Percentiles rank a stretch among this genome's conserved stretches.
Conservation (phyloP, 1,140 invertebrate genomes). For the Epicauta chinensis region DNA sequence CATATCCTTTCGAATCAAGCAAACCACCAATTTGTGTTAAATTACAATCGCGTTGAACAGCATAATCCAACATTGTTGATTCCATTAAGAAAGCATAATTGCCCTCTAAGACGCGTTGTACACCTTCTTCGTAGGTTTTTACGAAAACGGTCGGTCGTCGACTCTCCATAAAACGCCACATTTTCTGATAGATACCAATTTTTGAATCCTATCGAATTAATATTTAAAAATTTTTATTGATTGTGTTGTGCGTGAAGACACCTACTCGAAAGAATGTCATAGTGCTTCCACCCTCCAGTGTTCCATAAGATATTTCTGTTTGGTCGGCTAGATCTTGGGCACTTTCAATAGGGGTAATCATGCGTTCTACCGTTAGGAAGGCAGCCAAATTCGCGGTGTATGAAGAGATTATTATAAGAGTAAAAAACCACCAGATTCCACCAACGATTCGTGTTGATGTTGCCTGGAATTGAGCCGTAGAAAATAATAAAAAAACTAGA, state of each 20-base stretch:
- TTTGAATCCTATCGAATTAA: slow-evolving; percentile 63
- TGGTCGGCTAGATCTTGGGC: slow-evolving; percentile 79
- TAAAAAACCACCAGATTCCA: slow-evolving; percentile 87
- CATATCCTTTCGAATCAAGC: slow-evolving; percentile 64
- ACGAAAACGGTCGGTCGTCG: slow-evolving; percentile 68
- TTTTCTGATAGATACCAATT: slow-evolving; percentile 78
- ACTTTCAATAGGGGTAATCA: slow-evolving; percentile 81
- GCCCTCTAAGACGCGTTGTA: slow-evolving; percentile 70
- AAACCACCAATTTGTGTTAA: slow-evolving; percentile 89
- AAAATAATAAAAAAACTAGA: no score
- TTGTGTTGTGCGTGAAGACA: slow-evolving; percentile 4
- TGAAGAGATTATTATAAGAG: slow-evolving; percentile 80
- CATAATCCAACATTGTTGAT: slow-evolving; percentile 87
- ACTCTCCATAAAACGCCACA: slow-evolving; percentile 82
- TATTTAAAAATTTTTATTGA: not conserved
- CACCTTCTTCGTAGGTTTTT: slow-evolving; percentile 68
- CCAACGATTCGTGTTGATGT: slow-evolving; percentile 69
- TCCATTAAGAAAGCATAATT: slow-evolving; percentile 94
- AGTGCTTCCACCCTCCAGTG: slow-evolving; percentile 69
- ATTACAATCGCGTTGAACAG: slow-evolving; percentile 84
- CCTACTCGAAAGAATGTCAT: slow-evolving; percentile 80
- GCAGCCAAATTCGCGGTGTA: slow-evolving; percentile 87
- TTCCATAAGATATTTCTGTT: slow-evolving; percentile 77
- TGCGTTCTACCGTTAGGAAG: slow-evolving; percentile 79
- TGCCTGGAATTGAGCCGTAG: slow-evolving; percentile 50